Evolutionary conservation across 2,113 vertebrate species (phyloP).

Genomic region (Campylorhamphus procurvoides): DNA sequence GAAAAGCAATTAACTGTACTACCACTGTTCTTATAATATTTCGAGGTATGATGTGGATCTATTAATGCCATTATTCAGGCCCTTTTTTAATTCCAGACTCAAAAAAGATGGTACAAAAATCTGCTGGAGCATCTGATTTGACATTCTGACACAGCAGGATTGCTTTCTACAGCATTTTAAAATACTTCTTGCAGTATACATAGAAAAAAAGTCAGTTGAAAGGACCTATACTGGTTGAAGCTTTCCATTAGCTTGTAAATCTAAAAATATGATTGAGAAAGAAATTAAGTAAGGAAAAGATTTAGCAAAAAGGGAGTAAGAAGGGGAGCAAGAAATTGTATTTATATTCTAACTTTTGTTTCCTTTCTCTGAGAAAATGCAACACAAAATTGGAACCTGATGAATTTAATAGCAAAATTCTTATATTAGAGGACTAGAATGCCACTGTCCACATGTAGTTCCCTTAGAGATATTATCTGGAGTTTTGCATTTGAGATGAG

Average conservation of each 20-base stretch:
- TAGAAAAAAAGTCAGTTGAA: neutral
- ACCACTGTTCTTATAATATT: neutral
- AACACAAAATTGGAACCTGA: neutral
- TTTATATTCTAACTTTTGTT: neutral
- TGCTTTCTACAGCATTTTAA: neutral
- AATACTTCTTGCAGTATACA: neutral
- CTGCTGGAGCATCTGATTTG: neutral
- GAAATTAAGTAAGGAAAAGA: neutral
- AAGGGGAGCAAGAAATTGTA: neutral
- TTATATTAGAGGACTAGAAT: neutral
- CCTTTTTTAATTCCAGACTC: neutral
- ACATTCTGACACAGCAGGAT: neutral
- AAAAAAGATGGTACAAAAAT: neutral
- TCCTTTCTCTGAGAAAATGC: neutral
- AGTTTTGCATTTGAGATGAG: neutral
- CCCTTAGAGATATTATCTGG: neutral
- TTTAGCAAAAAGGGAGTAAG: neutral
- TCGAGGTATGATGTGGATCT: neutral
- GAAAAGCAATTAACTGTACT: neutral
- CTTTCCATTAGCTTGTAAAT: neutral
- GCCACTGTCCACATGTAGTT: neutral
- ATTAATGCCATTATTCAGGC: neutral
- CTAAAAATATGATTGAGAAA: neutral
- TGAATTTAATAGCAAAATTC: neutral
- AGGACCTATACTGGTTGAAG: neutral